phyloP scores from a whole-genome alignment of 1,140 invertebrate genomes.

The Aphis craccivora region DNA sequence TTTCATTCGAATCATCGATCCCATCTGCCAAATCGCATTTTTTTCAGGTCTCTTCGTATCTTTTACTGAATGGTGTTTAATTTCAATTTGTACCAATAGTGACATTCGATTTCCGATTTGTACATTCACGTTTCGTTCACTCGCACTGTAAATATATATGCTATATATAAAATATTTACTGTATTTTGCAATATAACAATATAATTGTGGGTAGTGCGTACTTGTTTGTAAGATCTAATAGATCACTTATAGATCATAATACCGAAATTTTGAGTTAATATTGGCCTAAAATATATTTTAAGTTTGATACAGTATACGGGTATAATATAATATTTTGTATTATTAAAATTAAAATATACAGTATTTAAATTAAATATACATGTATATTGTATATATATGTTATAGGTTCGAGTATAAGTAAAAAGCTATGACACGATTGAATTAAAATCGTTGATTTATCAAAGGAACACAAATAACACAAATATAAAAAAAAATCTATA shows the following conservation, averaged over 20 bases:
- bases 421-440: no score
- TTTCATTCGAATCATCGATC: constrained; percentile 19
- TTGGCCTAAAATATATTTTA: not conserved
- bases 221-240: not conserved
- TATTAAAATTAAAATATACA: not conserved
- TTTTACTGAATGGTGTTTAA: not conserved
- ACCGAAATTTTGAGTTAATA: not conserved
- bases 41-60: not conserved
- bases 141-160: no score
- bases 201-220: not conserved
- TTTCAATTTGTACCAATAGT: not conserved
- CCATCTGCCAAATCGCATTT: not conserved
- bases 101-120: not conserved
- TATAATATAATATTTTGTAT: not conserved
- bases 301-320: not conserved
- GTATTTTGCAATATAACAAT: not conserved
- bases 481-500: no score
- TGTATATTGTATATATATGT: not conserved
- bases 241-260: not conserved
- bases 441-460: no score
- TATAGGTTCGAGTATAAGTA: not conserved
- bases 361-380: not conserved
- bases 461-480: no score
- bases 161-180: not conserved
- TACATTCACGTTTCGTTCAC: not conserved